Conservation (phyloP, 92 coral and sea anemone genomes). For the Porites cylindrica region DNA sequence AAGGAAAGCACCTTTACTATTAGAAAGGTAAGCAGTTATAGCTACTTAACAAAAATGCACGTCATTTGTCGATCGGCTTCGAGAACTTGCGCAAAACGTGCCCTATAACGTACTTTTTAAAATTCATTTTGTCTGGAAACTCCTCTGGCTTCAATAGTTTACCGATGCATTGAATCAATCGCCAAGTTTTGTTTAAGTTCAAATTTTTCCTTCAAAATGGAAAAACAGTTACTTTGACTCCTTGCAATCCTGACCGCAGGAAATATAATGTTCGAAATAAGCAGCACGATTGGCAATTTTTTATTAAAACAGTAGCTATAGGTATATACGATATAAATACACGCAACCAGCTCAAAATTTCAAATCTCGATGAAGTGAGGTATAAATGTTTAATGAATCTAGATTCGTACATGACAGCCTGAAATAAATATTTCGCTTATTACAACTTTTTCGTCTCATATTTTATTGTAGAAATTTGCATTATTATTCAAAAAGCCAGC, state of each 20-base stretch:
- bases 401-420: background rate
- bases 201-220: background rate
- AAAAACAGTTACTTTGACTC: background rate
- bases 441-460: background rate
- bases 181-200: background rate
- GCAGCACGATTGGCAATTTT: background rate
- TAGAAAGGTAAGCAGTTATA: background rate
- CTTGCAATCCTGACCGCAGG: background rate
- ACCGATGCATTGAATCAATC: background rate
- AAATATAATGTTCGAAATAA: background rate
- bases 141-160: background rate
- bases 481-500: background rate
- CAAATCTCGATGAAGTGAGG: background rate
- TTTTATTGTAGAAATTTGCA: background rate
- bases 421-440: background rate
- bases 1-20: background rate
- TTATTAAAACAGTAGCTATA: background rate
- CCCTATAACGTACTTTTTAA: too few relatives aligned
- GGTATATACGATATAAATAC: background rate
- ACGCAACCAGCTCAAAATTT: background rate
- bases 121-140: background rate
- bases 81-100: background rate
- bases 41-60: background rate
- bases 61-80: background rate
- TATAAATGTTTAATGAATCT: background rate